Conservation (phyloP, 2,797 vertebrate species). For the Oryzias sinensis region DNA sequence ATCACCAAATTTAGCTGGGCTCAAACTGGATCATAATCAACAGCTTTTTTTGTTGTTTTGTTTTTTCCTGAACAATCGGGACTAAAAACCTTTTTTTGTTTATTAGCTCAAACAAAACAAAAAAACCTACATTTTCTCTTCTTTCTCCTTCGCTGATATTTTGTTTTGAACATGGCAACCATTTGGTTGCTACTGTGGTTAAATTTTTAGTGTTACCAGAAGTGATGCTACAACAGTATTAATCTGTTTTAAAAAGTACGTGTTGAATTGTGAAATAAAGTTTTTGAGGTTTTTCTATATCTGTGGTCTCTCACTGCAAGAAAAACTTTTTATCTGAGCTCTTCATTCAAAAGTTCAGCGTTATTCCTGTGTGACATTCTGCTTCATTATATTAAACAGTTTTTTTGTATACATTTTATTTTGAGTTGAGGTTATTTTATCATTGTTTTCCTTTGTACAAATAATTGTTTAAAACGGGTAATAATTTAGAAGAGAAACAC, state of each 20-base stretch:
- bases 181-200: constrained; percentile 50
- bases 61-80: constrained; percentile 34
- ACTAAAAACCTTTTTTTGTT: constrained; percentile 40
- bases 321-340: constrained; percentile 1
- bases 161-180: constrained; percentile 37
- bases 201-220: constrained; percentile 27
- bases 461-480: too few species aligned
- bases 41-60: constrained; percentile 29
- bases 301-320: constrained; percentile 64
- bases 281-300: constrained; percentile 61
- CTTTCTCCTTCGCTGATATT: constrained; percentile 23
- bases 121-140: neutral
- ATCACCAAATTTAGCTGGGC: constrained; percentile 70
- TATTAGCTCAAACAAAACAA: constrained; percentile 27
- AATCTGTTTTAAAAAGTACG: constrained; percentile 62
- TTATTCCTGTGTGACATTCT: too few species aligned
- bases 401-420: too few species aligned
- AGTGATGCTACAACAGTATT: constrained; percentile 17
- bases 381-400: too few species aligned
- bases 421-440: too few species aligned
- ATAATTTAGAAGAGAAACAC: too few species aligned
- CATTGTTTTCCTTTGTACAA: too few species aligned
- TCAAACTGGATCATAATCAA: constrained; percentile 50
- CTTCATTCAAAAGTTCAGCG: neutral
- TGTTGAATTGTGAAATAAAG: constrained; percentile 75